Base-by-base conservation (phyloP, 1,140 invertebrate genomes). In the Atta colombica region DNA sequence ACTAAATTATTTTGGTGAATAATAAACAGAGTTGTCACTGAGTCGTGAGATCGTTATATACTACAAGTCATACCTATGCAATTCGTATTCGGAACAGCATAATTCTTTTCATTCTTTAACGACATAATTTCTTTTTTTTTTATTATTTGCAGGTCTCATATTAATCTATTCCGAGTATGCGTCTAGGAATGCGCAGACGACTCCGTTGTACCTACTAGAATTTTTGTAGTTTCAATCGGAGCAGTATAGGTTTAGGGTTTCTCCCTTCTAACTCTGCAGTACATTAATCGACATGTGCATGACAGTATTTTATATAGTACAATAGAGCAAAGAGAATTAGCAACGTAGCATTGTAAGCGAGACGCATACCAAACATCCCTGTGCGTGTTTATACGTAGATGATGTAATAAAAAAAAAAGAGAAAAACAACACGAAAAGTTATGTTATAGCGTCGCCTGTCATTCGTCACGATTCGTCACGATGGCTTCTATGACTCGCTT, bases 1-100 rank as follows among this genome's bases (percentile, higher is more conserved):
- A 94, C 91, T 94, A 91, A 94, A 94, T 94, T 94, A 94, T 93
- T 93, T 94, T 94, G 90, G 87, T 93, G 91, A 93, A 93, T 88
- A 93, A 94, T 93, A 93, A 94, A 94, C 51, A 68, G 88, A 89
- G 81, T 91, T 94, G 86, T 93, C 90, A 93, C 91, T 92, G 61
- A 92, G 86, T 84, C 74, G 75, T 89, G 53, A 88, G 45, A 77
- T 87, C 60, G 72, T 89, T 90, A 18, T 90, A 60, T 90, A 53
- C 63, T 89, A 58, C 31, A 51, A 69, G 39, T 74, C 35, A n/a
- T 39, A 91, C 85, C 85, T 87, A 87, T 85, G 63, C 86, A 39
- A 77, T 58, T 91, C 71, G 78, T 7, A 45, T 78, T 85, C 53
- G 16, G 28, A 66, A 55, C 21, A 12, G 53, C 58, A 65, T 69